phyloP scores from a whole-genome alignment of 2,888 invertebrate genomes.

The Agonopterix subpropinquella region DNA sequence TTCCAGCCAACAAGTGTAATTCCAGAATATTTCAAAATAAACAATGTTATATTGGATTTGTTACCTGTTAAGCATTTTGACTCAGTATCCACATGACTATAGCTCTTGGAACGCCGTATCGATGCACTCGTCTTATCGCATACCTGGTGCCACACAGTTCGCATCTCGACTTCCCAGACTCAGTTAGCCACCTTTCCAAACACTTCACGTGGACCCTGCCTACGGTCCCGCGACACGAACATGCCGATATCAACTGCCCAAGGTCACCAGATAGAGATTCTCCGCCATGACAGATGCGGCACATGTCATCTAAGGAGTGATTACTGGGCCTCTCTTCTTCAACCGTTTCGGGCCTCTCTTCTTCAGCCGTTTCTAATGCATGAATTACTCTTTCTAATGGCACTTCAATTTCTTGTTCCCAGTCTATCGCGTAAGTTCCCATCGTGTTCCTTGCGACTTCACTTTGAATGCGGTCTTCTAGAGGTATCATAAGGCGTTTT shows the following conservation, averaged over 20 bases:
- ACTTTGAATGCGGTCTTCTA: slow-evolving; percentile 22
- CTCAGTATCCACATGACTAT: slow-evolving; percentile 77
- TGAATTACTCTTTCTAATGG: slow-evolving; percentile 15
- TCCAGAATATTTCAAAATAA: too few relatives aligned
- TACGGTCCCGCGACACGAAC: slow-evolving; percentile 78
- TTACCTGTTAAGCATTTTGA: slow-evolving; percentile 66
- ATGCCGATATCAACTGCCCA: slow-evolving; percentile 57
- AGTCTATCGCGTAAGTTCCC: slow-evolving; percentile 35
- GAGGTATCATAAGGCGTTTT: slow-evolving; percentile 30
- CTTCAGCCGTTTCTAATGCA: slow-evolving; percentile 12
- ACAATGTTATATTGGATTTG: neutral
- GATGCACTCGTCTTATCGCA: slow-evolving; percentile 77
- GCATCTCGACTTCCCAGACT: slow-evolving; percentile 81
- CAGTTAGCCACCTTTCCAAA: slow-evolving; percentile 85
- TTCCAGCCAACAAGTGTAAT: too few relatives aligned
- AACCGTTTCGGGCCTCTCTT: slow-evolving; percentile 8
- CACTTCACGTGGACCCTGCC: slow-evolving; percentile 84
- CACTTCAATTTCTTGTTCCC: slow-evolving; percentile 29
- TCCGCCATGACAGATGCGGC: slow-evolving; percentile 66
- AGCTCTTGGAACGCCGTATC: slow-evolving; percentile 73
- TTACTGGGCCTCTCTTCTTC: slow-evolving; percentile 35
- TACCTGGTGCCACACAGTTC: slow-evolving; percentile 84
- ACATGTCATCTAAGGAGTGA: slow-evolving; percentile 58
- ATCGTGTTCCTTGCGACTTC: slow-evolving; percentile 18
- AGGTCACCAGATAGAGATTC: slow-evolving; percentile 42